Conservation (phyloP, 2,797 vertebrate genomes). For the Artibeus lituratus region DNA sequence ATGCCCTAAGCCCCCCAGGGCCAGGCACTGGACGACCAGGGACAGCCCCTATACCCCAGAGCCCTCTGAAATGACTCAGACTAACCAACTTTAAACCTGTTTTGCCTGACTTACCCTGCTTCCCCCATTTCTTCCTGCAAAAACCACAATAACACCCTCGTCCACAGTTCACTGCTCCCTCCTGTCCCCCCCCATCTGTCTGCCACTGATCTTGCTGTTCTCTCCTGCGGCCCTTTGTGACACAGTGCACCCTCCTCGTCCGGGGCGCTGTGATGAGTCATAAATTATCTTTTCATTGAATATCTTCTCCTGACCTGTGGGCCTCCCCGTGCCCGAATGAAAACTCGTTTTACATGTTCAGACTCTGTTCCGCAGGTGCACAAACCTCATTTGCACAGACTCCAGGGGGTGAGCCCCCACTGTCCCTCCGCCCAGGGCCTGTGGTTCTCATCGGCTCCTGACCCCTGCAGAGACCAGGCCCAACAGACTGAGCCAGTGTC, state of each 20-base stretch:
- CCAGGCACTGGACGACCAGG: not conserved
- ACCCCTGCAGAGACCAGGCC: not conserved
- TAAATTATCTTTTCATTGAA: not conserved
- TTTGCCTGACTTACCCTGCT: too few species aligned
- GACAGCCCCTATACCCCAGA: too few species aligned
- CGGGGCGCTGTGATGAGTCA: not conserved
- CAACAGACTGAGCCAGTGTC: not conserved
- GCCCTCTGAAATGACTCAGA: too few species aligned
- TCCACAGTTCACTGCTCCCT: not conserved
- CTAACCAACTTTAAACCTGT: too few species aligned
- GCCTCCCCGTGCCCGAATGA: not conserved
- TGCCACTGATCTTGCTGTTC: not conserved
- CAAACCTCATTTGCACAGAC: not conserved
- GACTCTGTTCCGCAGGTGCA: not conserved
- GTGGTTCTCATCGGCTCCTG: not conserved
- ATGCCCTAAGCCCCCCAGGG: not conserved
- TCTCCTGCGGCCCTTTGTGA: not conserved
- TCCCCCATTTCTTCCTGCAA: too few species aligned
- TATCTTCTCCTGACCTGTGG: not conserved
- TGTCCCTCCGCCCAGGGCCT: rapidly evolving
- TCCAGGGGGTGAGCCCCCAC: rapidly evolving
- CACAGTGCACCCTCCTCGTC: not conserved
- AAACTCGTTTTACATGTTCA: not conserved
- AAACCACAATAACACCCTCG: not conserved
- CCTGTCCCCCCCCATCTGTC: too few species aligned